phyloP scores from a whole-genome alignment of 2,797 vertebrate genomes.

The Smutsia temminckii region DNA sequence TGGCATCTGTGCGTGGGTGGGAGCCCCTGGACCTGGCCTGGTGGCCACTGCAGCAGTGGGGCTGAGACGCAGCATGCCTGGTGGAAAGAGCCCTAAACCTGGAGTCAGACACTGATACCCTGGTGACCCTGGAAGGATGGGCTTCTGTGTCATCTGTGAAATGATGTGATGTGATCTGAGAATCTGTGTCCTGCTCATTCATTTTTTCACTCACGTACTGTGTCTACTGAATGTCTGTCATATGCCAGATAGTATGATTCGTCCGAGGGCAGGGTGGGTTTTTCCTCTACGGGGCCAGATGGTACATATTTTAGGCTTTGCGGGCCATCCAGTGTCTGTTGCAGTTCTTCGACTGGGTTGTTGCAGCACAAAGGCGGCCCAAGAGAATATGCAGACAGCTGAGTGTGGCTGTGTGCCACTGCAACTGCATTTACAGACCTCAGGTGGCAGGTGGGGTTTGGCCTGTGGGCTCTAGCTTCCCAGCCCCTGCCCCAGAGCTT shows the following conservation, averaged over 20 bases:
- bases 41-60: neutral
- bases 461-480: fast-evolving
- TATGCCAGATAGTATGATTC: too few species aligned
- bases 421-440: neutral
- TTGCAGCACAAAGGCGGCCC: too few species aligned
- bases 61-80: neutral
- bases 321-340: fast-evolving
- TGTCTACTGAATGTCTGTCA: neutral
- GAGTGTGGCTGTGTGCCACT: neutral
- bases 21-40: neutral
- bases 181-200: neutral
- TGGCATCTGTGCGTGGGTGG: neutral
- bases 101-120: neutral
- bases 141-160: neutral
- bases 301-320: neutral
- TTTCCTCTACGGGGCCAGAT: neutral
- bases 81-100: neutral
- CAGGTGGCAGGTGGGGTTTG: neutral
- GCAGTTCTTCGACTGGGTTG: too few species aligned
- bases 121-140: fast-evolving
- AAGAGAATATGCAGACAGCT: fast-evolving
- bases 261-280: neutral
- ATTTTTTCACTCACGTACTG: too few species aligned
- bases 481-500: neutral
- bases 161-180: neutral